phyloP scores from a whole-genome alignment of 2,113 vertebrate species.

The Salminus brasiliensis region DNA sequence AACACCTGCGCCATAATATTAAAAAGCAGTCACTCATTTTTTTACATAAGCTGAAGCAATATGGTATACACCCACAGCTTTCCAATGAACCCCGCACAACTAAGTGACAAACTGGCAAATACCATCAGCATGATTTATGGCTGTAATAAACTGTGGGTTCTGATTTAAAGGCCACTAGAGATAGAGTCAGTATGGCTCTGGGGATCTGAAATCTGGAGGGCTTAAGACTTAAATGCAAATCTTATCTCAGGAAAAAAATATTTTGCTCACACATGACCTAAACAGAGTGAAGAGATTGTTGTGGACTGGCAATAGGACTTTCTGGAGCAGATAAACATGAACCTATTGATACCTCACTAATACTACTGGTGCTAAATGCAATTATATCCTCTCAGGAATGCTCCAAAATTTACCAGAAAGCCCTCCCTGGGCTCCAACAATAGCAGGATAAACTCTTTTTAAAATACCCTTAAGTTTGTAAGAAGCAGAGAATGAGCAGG shows the following conservation, averaged over 20 bases:
- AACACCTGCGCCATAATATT: neutral
- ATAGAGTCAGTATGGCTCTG: neutral
- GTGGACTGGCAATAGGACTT: too few relatives aligned
- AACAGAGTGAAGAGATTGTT: neutral
- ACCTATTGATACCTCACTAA: too few relatives aligned
- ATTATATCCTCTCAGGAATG: too few relatives aligned
- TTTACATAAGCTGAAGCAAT: neutral
- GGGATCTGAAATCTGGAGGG: conserved; percentile 1
- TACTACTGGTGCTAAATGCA: too few relatives aligned
- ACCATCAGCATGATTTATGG: neutral
- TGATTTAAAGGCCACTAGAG: neutral
- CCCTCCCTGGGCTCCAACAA: too few relatives aligned
- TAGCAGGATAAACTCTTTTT: too few relatives aligned
- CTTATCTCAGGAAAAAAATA: neutral
- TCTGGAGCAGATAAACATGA: too few relatives aligned
- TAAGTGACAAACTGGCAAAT: neutral
- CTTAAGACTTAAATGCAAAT: neutral
- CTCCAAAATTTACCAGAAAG: too few relatives aligned
- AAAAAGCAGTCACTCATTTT: neutral
- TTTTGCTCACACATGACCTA: neutral
- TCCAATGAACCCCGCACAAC: neutral
- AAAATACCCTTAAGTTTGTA: too few relatives aligned
- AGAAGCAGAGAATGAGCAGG: too few relatives aligned
- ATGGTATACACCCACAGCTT: neutral
- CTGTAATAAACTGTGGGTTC: conserved; percentile 9